A percentile compares a stretch with the other conserved stretches of the same genome.
Conservation (phyloP, 2,888 invertebrate genomes). For the Eutolmus rufibarbis region DNA sequence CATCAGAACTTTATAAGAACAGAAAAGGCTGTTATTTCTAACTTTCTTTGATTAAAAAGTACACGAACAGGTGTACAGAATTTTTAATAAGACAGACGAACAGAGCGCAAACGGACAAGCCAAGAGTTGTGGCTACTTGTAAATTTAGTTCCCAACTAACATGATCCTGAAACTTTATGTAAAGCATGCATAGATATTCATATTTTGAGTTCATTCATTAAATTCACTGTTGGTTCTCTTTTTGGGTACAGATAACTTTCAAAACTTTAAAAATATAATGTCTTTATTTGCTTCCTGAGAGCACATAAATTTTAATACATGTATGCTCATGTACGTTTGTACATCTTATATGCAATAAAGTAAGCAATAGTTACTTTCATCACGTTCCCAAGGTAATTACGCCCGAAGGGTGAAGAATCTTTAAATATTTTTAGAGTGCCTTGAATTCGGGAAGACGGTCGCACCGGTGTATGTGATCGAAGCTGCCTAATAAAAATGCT, state of each 20-base stretch:
- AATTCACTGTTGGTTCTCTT: neutral
- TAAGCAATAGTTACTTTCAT: neutral
- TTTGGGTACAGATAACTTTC: neutral
- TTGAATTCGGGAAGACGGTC: neutral
- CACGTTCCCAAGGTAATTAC: neutral
- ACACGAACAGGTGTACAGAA: neutral
- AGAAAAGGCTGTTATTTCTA: neutral
- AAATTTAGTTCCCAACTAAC: neutral
- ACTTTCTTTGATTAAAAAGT: neutral
- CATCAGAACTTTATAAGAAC: neutral
- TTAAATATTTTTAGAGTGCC: neutral
- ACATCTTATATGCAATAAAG: neutral
- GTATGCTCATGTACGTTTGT: neutral
- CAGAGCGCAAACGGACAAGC: neutral
- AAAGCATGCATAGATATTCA: neutral
- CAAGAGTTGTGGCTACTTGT: neutral
- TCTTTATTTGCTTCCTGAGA: neutral
- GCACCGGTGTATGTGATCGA: neutral
- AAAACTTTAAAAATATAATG: neutral
- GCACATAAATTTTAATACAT: neutral
- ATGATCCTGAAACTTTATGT: neutral
- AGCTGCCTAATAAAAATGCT: slow-evolving; percentile 38
- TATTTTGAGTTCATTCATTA: neutral
- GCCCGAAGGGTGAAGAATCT: neutral
- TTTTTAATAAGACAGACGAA: neutral